Percentiles rank a stretch among this genome's conserved stretches.
Evolutionary conservation across 2,113 vertebrate genomes (phyloP).

Genomic region (Crotophaga sulcirostris): DNA sequence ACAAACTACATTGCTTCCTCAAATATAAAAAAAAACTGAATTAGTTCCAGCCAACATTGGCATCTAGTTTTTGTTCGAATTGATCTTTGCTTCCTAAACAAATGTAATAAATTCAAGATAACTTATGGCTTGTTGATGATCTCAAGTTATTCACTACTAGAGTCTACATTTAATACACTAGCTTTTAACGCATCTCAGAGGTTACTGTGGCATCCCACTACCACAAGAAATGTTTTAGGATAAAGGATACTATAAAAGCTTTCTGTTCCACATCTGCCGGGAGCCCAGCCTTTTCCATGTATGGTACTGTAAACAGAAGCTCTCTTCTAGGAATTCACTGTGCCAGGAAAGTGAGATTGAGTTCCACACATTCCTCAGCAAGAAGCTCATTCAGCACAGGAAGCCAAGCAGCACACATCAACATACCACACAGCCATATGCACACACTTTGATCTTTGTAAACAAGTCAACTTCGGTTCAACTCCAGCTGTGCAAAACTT

Average conservation of each 20-base stretch:
- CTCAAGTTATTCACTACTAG: not conserved
- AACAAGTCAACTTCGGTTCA: conserved; percentile 5
- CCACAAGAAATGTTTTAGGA: not conserved
- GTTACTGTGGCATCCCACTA: not conserved
- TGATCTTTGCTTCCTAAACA: not conserved
- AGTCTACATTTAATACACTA: not conserved
- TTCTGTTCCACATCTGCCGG: not conserved
- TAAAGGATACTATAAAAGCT: not conserved
- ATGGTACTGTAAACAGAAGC: conserved; percentile 61
- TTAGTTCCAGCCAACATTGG: not conserved
- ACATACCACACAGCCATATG: not conserved
- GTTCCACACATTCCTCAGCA: conserved; percentile 63
- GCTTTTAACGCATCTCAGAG: not conserved
- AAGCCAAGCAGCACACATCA: conserved; percentile 48
- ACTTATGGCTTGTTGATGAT: too few species aligned
- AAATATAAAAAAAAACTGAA: not conserved
- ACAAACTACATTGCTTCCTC: not conserved
- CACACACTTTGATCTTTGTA: conserved; percentile 20
- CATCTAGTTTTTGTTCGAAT: not conserved
- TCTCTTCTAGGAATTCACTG: conserved; percentile 48
- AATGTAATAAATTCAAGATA: not conserved
- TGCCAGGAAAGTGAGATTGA: not conserved
- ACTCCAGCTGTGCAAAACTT: not conserved
- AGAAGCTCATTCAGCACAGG: conserved; percentile 37
- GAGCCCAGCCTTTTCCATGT: conserved; percentile 43